These are phyloP conservation scores for Conistra vaccinii DNA, from an alignment of 2,888 invertebrate genomes.

Conservation along the genomic window DNA sequence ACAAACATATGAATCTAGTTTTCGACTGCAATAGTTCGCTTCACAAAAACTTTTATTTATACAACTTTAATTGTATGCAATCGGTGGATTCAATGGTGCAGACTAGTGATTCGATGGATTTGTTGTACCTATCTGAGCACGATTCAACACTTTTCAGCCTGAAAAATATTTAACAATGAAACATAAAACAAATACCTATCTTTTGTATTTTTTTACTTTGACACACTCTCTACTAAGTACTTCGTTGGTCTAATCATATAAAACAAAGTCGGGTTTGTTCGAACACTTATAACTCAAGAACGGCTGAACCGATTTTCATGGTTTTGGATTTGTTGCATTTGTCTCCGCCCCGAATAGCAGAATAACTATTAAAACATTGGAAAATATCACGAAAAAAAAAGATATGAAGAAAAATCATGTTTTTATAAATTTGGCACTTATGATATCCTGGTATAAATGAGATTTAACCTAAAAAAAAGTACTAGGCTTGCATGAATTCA, in stretches of 20 bases:
- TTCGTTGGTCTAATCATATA: not conserved
- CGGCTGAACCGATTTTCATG: too few relatives aligned
- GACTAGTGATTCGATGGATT: not conserved
- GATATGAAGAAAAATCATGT: too few relatives aligned
- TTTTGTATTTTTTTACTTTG: not conserved
- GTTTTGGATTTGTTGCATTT: too few relatives aligned
- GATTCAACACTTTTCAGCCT: not conserved
- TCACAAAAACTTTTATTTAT: slow-evolving; percentile 14
- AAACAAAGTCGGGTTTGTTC: too few relatives aligned
- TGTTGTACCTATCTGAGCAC: not conserved
- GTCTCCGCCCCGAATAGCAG: too few relatives aligned
- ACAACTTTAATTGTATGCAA: slow-evolving; percentile 16
- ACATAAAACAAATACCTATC: not conserved
- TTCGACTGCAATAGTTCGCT: not conserved
- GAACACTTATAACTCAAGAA: too few relatives aligned
- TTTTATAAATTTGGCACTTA: too few relatives aligned
- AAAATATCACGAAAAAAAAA: too few relatives aligned
- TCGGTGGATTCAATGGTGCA: not conserved
- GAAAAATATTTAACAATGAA: slow-evolving; percentile 9
- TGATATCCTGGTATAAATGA: too few relatives aligned
- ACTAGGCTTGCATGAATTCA: too few relatives aligned
- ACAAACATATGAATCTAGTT: slow-evolving; percentile 13
- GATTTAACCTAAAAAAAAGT: too few relatives aligned
- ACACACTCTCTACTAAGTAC: not conserved
- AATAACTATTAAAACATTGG: too few relatives aligned